phyloP scores from a whole-genome alignment of 1,140 invertebrate species.

The Lepidurus arcticus region DNA sequence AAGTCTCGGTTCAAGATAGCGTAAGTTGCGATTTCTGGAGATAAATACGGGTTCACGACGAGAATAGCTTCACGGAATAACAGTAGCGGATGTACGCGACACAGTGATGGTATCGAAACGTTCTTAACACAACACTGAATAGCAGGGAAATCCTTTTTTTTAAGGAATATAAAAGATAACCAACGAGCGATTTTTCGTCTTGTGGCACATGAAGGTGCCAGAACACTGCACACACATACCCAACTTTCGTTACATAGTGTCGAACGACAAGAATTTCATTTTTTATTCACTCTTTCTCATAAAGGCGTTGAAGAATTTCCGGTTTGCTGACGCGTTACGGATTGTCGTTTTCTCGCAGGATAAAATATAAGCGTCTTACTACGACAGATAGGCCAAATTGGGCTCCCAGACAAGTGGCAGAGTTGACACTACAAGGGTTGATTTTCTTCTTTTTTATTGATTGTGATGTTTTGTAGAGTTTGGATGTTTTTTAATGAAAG shows the following conservation, averaged over 20 bases:
- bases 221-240: background rate
- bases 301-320: conserved; percentile 11
- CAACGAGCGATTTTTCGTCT: no score
- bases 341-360: background rate
- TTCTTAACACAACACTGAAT: no score
- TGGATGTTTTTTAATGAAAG: background rate
- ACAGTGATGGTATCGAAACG: no score
- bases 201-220: background rate
- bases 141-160: no score
- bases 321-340: conserved; percentile 12
- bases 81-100: no score
- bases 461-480: background rate
- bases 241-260: background rate
- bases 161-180: no score
- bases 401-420: background rate
- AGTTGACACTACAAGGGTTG: background rate
- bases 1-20: no score
- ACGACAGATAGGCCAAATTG: background rate
- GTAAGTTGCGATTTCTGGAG: no score
- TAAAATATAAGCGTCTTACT: background rate
- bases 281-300: background rate
- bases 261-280: conserved; percentile 9
- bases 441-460: background rate
- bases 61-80: no score
- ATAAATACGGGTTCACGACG: no score